phyloP scores from a whole-genome alignment of 2,797 vertebrate species.

The Chanos chanos region DNA sequence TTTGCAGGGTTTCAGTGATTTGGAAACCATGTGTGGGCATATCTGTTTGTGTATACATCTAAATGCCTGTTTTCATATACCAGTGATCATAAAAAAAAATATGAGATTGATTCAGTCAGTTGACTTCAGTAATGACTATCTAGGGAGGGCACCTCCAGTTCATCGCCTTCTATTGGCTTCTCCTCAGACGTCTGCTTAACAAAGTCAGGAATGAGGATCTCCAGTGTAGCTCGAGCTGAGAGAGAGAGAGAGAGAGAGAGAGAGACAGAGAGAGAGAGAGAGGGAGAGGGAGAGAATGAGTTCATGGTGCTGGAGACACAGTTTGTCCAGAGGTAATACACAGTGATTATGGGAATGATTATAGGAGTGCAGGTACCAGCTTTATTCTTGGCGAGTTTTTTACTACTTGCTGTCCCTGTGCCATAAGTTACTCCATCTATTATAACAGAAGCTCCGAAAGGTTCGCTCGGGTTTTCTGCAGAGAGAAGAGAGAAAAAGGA shows the following conservation, averaged over 20 bases:
- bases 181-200: constrained; percentile 98
- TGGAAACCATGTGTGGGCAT: too few species aligned
- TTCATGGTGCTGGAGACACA: neutral
- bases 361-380: constrained; percentile 78
- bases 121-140: neutral
- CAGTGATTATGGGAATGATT: neutral
- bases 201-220: constrained; percentile 99
- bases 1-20: too few species aligned
- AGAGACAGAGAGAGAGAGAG: neutral
- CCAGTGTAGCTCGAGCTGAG: constrained; percentile 97
- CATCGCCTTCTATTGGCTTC: constrained; percentile 93
- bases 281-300: neutral
- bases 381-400: constrained; percentile 99
- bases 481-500: constrained; percentile 32
- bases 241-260: constrained; percentile 14
- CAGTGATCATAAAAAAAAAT: neutral
- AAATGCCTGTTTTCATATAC: too few species aligned
- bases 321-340: neutral
- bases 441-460: constrained; percentile 98
- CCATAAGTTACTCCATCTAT: constrained; percentile 99
- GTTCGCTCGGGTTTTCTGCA: constrained; percentile 99
- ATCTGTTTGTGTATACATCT: too few species aligned
- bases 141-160: constrained; percentile 86
- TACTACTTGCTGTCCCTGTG: constrained; percentile 99
- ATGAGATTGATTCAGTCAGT: neutral